Base-by-base conservation (phyloP, 2,113 vertebrate genomes). In the Hypomesus transpacificus region DNA sequence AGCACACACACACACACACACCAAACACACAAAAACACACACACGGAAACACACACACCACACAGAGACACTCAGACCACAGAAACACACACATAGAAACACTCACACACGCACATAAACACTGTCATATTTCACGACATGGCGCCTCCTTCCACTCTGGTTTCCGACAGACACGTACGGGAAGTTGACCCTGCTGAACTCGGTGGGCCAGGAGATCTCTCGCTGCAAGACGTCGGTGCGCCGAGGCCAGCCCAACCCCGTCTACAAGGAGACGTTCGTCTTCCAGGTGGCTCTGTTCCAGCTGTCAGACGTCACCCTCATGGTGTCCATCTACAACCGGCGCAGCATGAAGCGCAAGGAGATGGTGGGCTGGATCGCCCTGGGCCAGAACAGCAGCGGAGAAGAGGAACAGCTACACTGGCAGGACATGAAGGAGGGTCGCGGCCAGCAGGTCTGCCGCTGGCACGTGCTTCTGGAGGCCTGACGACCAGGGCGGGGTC, bases 251-350 rank as follows among this genome's bases (percentile, higher is more conserved):
- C 96, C 97, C 69, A 98, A 97, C 86, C 97, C 97, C 0, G 90
- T 98, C 84, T 99, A 95, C 90, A 97, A 98, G 90, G 97, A 99
- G 87, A 98, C 95, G 0, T 99, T 98, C 82, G 91, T 97, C 82
- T 99, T 98, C 93, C 97, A 98, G 84, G 94, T 98, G 64, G 95
- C 96, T 28, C 93, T 99, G 46, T 98, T 99, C 89, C 97, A 99
- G 93, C 94, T 99, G 66, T 96, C 95, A 0, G 96, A 98, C 0
- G 96, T 99, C 83, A 98, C 95, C 0, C 86, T 98, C 54, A 94
- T 98, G 90, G 91, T 96, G 82, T 96, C 96, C 64, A 75, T 98
- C 79, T 98, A 95, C 86, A 96, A 91, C 86, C 93, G 94, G 2
- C 94, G 95, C 74, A 92, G 93, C 85, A 94, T 98, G 94, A 98